phyloP scores from a whole-genome alignment of 2,888 invertebrate genomes.

The Metalampra italica region DNA sequence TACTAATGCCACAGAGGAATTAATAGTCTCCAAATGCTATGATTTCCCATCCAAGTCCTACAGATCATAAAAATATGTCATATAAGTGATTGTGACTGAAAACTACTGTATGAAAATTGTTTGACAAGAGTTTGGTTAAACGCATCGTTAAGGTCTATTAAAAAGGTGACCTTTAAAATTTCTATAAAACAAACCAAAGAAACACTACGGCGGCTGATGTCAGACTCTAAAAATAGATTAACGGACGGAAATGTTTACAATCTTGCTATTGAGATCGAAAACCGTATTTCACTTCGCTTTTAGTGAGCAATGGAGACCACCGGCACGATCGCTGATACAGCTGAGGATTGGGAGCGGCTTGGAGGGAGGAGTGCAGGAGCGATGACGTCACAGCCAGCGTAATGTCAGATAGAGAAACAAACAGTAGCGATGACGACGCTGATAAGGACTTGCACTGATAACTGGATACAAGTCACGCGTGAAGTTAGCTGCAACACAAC shows the following conservation, averaged over 20 bases:
- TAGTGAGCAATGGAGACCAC: constrained; percentile 3
- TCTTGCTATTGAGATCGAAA: constrained; percentile 47
- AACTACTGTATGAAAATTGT: background rate
- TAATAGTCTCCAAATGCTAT: background rate
- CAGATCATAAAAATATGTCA: too few species aligned
- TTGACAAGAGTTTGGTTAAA: background rate
- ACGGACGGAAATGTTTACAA: constrained; percentile 62
- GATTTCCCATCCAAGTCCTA: background rate
- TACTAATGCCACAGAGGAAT: too few species aligned
- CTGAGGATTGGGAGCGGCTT: background rate
- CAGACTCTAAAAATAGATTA: constrained; percentile 59
- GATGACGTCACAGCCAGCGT: constrained; percentile 56
- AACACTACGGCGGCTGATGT: constrained; percentile 55
- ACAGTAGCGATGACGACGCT: constrained; percentile 63
- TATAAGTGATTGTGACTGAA: background rate
- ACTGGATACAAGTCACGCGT: constrained; percentile 41
- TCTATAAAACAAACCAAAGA: constrained; percentile 43
- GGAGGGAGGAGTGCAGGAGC: constrained; percentile 7
- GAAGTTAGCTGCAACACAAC: constrained; percentile 6
- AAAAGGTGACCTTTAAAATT: constrained; percentile 23
- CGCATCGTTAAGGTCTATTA: constrained; percentile 1
- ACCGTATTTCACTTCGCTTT: constrained; percentile 23
- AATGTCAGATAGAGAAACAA: constrained; percentile 64
- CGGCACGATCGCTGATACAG: constrained; percentile 5
- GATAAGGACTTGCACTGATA: constrained; percentile 66